Evolutionary conservation across 2,113 vertebrate genomes (phyloP).

Genomic region (Gracilinanus agilis): DNA sequence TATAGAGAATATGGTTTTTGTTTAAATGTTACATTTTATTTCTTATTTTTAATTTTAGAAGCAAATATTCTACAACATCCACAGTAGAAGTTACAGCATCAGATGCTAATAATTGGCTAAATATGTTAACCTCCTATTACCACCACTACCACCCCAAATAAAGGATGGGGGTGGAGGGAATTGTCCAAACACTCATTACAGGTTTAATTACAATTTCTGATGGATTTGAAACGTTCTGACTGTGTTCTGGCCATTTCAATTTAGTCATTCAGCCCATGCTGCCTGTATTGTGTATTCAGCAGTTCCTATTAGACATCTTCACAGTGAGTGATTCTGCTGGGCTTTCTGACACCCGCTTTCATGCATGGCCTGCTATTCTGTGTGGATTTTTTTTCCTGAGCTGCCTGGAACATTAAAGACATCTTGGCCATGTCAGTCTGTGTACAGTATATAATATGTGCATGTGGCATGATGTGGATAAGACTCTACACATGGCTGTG

Average conservation of each 20-base stretch:
- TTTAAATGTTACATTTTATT: conserved; percentile 37
- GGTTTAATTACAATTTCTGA: conserved; percentile 81
- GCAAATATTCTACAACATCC: conserved; percentile 48
- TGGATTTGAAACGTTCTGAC: conserved; percentile 78
- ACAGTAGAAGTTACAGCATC: conserved; percentile 62
- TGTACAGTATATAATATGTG: conserved; percentile 62
- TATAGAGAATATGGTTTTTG: background rate
- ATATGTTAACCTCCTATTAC: conserved; percentile 55
- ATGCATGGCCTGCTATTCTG: conserved; percentile 84
- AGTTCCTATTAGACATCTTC: conserved; percentile 85
- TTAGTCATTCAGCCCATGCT: conserved; percentile 77
- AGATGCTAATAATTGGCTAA: conserved; percentile 44
- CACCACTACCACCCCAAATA: conserved; percentile 49
- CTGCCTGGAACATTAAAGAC: conserved; percentile 84
- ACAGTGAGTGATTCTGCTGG: conserved; percentile 80
- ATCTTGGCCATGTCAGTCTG: conserved; percentile 84
- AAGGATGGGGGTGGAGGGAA: background rate
- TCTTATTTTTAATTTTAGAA: conserved; percentile 49
- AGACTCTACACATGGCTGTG: conserved; percentile 4
- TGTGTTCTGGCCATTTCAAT: conserved; percentile 74
- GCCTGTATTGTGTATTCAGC: conserved; percentile 83
- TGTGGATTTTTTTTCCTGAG: conserved; percentile 65
- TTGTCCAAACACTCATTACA: conserved; percentile 71
- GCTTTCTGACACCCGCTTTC: conserved; percentile 86
- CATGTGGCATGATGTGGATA: background rate